Evolutionary conservation across 2,797 vertebrate genomes (phyloP), one percentile per base, ranked within the genome.

Genomic region (Platalea minor): DNA sequence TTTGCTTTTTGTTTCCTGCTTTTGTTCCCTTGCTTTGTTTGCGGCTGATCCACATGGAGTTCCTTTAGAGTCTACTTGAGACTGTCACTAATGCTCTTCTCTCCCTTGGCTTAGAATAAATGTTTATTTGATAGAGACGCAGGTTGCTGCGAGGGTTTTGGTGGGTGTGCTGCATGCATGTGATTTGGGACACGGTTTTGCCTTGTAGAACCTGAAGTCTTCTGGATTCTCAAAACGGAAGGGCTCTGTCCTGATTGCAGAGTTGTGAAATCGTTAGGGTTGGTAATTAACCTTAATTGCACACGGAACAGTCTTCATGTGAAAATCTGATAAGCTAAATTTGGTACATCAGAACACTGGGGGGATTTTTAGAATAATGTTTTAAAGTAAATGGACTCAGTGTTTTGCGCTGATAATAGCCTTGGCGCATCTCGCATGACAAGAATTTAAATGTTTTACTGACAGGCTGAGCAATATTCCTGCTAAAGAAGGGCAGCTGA

Each of bases 1-100:
- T 75, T 89, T 81, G 41, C 41, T 45, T 90, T 88, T 67, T 65
- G 48, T 72, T 89, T 94, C 86, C 88, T 85, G 59, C 81, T 56
- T 91, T 90, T 96, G 75, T 94, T 95, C 75, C 33, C 75, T 74
- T 25, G 11, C 64, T 85, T 92, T 73, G 60, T 83, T 92, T 56
- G 15, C 21, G 74, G 41, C 88, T 76, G 45, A 45, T 91, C 46
- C 39, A 57, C 10, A 1, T 57, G 61, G 75, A 79, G 50, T 82
- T 94, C 48, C 75, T 87, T 81, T 46, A 25, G 74, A 83, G 26
- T 59, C 61, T 59, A 14, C 92, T 90, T 72, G 78, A 92, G 91
- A 12, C 45, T 64, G 18, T 73, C 70, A 50, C 57, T 94, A 43
- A 39, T 46, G n/a, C 9, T n/a, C 33, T 84, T 85, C 68, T 43